Conservation (phyloP, 1,140 invertebrate genomes). For the Eumaeus atala region DNA sequence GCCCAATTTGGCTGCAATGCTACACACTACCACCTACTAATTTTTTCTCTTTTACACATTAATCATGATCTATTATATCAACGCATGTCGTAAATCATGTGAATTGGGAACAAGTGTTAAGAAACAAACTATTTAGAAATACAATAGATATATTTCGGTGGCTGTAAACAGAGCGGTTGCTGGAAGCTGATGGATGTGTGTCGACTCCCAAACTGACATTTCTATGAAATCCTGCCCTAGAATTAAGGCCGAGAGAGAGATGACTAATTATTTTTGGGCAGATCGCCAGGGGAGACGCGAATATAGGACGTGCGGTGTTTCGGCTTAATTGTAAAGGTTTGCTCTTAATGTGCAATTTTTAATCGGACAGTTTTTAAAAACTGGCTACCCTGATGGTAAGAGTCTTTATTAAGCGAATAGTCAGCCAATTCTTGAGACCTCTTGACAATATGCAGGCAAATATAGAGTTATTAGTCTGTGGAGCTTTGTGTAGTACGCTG, state of each 20-base stretch:
- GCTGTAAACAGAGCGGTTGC: conserved; percentile 9
- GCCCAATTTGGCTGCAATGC: no score
- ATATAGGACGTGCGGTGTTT: conserved; percentile 45
- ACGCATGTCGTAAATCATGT: no score
- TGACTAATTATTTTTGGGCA: conserved; percentile 68
- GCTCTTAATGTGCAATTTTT: conserved; percentile 2
- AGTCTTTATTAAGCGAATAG: no score
- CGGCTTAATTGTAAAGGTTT: conserved; percentile 13
- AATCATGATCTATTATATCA: no score
- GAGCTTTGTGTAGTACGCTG: no score
- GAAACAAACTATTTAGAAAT: conserved; percentile 12
- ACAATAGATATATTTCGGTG: conserved; percentile 3
- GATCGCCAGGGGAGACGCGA: conserved; percentile 44
- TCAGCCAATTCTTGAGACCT: no score
- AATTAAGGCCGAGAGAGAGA: conserved; percentile 38
- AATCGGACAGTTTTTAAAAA: not conserved
- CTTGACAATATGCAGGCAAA: no score
- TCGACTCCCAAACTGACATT: conserved; percentile 26
- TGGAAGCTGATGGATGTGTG: conserved; percentile 19
- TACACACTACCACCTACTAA: no score
- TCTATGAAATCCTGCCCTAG: conserved; percentile 46
- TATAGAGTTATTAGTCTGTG: no score
- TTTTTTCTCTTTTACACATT: no score
- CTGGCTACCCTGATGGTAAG: no score
- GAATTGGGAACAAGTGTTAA: not conserved